A percentile compares a stretch with the other conserved stretches of the same genome.
These are phyloP conservation scores for Poecilobothrus nobilitatus DNA, from an alignment of 2,888 invertebrate genomes.

Conservation along the genomic window DNA sequence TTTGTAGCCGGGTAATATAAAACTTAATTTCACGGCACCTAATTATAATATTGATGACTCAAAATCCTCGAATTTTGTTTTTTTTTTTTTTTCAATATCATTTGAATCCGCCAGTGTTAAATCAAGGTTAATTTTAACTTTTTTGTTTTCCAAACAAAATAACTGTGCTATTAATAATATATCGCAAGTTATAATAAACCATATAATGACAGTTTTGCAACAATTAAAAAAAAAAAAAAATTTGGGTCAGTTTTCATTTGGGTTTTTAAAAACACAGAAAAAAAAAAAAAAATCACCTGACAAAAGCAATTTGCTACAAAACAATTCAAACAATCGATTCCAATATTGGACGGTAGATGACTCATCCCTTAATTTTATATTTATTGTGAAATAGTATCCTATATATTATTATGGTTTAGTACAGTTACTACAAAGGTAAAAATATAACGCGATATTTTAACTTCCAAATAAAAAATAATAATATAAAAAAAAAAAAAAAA, in stretches of 20 bases:
- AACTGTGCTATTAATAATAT: background rate
- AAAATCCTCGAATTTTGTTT: too few species aligned
- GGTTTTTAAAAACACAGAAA: background rate
- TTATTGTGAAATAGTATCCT: too few species aligned
- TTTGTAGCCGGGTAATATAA: too few species aligned
- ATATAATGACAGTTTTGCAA: background rate
- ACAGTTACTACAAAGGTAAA: too few species aligned
- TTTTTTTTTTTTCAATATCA: too few species aligned
- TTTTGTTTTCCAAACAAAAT: background rate
- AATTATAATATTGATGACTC: too few species aligned
- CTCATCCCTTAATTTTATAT: too few species aligned
- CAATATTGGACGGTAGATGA: background rate
- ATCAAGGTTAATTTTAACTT: background rate
- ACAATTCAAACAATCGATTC: background rate
- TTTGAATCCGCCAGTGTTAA: background rate
- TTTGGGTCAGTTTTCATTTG: background rate
- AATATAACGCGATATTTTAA: too few species aligned
- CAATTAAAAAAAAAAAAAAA: background rate
- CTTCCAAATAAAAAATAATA: too few species aligned
- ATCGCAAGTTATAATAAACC: background rate
- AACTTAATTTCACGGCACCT: too few species aligned
- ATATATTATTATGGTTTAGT: too few species aligned
- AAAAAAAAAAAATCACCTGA: background rate
- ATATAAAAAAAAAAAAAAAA: too few species aligned
- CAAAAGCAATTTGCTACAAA: background rate